Percentiles rank a stretch among this genome's conserved stretches.
phyloP scores from a whole-genome alignment of 2,888 invertebrate species.

The Ashinkailepas kermadecensis region DNA sequence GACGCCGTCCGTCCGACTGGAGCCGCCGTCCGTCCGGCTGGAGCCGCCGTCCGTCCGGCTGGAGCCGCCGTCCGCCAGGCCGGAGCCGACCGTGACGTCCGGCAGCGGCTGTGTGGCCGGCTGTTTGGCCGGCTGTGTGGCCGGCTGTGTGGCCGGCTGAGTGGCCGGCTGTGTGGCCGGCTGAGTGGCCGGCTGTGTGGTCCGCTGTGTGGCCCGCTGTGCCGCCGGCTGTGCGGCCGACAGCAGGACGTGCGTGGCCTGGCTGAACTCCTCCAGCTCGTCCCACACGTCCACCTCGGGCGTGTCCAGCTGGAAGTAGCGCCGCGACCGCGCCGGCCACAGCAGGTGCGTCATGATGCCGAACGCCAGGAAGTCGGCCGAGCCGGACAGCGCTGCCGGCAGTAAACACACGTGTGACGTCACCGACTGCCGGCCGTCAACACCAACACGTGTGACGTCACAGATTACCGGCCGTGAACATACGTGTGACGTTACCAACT shows the following conservation, averaged over 20 bases:
- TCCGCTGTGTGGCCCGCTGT: too few relatives aligned
- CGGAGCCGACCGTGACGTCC: not conserved
- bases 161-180: not conserved
- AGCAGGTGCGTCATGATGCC: slow-evolving; percentile 90
- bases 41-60: not conserved
- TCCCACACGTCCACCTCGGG: slow-evolving; percentile 54
- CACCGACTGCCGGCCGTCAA: too few relatives aligned
- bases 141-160: not conserved
- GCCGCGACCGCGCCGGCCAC: slow-evolving; percentile 90
- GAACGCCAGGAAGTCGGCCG: slow-evolving; percentile 90
- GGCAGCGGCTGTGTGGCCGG: not conserved
- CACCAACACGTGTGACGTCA: too few relatives aligned
- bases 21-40: not conserved
- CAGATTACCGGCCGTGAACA: too few relatives aligned
- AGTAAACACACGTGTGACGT: too few relatives aligned
- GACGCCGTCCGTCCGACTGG: too few relatives aligned
- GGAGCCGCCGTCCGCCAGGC: too few relatives aligned
- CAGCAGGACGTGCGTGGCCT: slow-evolving; percentile 54
- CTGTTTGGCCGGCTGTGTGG: not conserved
- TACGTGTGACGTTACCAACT: too few relatives aligned
- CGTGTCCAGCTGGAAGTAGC: slow-evolving; percentile 70
- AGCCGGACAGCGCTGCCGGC: slow-evolving; percentile 79
- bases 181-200: not conserved
- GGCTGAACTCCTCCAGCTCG: slow-evolving; percentile 83
- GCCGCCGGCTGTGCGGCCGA: not conserved